Evolutionary conservation across 2,113 vertebrate species (phyloP).

Genomic region (Pseudopodoces humilis): DNA sequence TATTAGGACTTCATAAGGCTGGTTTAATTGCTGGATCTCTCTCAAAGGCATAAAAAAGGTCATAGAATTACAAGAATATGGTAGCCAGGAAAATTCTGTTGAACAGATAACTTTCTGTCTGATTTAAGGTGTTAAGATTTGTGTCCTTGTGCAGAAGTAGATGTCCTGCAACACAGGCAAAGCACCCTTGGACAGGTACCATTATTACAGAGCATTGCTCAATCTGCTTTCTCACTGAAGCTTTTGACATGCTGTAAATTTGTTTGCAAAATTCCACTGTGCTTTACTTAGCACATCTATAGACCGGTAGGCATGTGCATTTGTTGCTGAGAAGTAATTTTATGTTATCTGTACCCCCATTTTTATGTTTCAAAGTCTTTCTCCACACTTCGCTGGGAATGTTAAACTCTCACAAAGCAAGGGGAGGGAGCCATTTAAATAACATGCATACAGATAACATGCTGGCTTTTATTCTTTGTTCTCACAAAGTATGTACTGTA

Average conservation of each 20-base stretch:
- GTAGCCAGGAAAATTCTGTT: background rate
- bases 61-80: background rate
- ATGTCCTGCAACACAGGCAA: background rate
- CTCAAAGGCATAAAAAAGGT: background rate
- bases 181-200: background rate
- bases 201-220: background rate
- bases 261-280: slow-evolving; percentile 54
- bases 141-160: background rate
- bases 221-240: slow-evolving; percentile 18
- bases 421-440: slow-evolving; percentile 40
- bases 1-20: background rate
- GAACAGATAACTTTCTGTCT: background rate
- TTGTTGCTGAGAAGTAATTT: slow-evolving; percentile 65
- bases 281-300: slow-evolving; percentile 37
- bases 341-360: slow-evolving; percentile 55
- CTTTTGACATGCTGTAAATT: slow-evolving; percentile 45
- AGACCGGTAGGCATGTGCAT: slow-evolving; percentile 17
- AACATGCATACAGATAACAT: slow-evolving; percentile 54
- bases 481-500: slow-evolving; percentile 23
- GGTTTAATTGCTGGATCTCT: background rate
- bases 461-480: slow-evolving; percentile 62
- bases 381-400: slow-evolving; percentile 41
- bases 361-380: slow-evolving; percentile 56
- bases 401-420: slow-evolving; percentile 44
- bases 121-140: background rate